Percentiles rank a stretch among this genome's conserved stretches.
Evolutionary conservation across 2,797 vertebrate species (phyloP).

Genomic region (Sebastes nivosus): DNA sequence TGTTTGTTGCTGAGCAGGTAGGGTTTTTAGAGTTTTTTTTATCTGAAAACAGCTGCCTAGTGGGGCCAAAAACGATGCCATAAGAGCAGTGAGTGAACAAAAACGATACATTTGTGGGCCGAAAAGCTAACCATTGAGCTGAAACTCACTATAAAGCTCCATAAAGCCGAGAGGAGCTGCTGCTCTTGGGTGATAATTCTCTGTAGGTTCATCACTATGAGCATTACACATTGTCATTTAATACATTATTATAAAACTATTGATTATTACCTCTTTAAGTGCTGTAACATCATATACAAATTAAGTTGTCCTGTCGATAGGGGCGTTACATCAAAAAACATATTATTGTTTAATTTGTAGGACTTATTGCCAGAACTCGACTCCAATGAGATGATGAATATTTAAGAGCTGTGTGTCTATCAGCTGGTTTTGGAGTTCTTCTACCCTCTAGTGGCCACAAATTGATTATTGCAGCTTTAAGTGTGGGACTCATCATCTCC

Average conservation of each 20-base stretch:
- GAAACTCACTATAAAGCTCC: neutral
- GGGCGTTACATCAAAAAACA: neutral
- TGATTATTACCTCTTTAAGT: neutral
- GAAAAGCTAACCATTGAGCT: neutral
- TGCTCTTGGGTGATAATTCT: neutral
- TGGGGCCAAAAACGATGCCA: neutral
- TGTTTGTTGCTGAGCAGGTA: neutral
- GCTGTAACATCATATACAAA: neutral
- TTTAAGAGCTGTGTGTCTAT: conserved; percentile 12
- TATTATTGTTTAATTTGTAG: neutral
- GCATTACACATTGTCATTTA: neutral
- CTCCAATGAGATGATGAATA: conserved; percentile 5
- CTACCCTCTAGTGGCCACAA: conserved; percentile 67
- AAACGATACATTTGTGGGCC: neutral
- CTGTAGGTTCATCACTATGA: neutral
- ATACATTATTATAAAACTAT: neutral
- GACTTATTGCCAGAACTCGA: neutral
- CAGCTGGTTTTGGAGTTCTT: conserved; percentile 51
- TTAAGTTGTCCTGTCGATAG: neutral
- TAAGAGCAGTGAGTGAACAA: neutral
- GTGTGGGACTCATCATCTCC: conserved; percentile 13
- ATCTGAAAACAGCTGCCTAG: neutral
- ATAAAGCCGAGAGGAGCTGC: neutral
- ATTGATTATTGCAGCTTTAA: conserved; percentile 45
- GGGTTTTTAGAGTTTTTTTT: neutral